These are phyloP conservation scores for Branchipolynoe longqiensis DNA, from an alignment of 2,888 invertebrate genomes.

Conservation along the genomic window DNA sequence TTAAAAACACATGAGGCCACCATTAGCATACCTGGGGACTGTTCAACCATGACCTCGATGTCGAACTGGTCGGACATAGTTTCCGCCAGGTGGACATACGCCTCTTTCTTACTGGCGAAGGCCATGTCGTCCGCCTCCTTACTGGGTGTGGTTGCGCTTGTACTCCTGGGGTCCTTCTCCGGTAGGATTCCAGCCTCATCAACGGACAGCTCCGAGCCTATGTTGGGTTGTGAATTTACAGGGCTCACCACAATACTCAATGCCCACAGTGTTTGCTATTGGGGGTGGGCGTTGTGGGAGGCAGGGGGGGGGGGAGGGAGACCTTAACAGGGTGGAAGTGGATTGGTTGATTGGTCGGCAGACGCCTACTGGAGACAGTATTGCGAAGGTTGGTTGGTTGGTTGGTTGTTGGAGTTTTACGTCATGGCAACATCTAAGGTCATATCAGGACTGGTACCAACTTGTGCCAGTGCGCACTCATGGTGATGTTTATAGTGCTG, in stretches of 20 bases:
- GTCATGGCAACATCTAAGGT: no score
- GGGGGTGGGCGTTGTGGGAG: neutral
- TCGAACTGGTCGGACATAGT: constrained; percentile 71
- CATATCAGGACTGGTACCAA: no score
- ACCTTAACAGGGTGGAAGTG: no score
- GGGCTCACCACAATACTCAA: constrained; percentile 39
- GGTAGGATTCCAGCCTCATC: constrained; percentile 66
- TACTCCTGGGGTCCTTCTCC: constrained; percentile 72
- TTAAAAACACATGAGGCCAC: no score
- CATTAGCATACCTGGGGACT: constrained; percentile 12
- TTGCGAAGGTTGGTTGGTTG: no score
- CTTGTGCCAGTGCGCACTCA: no score
- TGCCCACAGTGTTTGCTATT: neutral
- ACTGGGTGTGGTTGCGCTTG: constrained; percentile 66
- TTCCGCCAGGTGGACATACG: constrained; percentile 73
- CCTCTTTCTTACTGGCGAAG: constrained; percentile 77
- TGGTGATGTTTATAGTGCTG: no score
- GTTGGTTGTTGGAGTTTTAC: no score
- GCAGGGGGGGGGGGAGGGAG: no score
- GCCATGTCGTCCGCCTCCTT: constrained; percentile 69
- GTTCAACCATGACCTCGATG: constrained; percentile 8
- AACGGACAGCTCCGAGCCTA: constrained; percentile 18
- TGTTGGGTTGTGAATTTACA: neutral
- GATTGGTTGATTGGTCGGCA: no score
- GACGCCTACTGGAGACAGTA: no score